Base-by-base conservation (phyloP, 2,888 invertebrate genomes). In the Hemicrepidius hirtus region DNA sequence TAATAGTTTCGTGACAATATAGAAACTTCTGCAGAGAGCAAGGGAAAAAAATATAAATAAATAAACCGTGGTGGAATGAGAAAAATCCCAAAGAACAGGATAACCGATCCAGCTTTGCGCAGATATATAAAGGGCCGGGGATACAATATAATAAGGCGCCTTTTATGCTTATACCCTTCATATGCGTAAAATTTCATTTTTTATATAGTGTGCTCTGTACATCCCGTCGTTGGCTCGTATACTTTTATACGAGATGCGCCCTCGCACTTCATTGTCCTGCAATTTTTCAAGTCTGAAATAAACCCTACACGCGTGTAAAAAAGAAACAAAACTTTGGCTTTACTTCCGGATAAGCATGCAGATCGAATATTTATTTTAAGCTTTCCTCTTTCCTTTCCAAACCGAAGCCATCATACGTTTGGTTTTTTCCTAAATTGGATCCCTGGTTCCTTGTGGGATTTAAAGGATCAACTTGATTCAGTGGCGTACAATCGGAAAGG, bases 81-180 rank as follows among this genome's bases (percentile, higher is more conserved):
- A 20, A 46, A 16, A 18, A 4, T 2, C 13, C 18, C 18, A 4
- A 40, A 16, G 16, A 46, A 18, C 46, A 46, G 18, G 46, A 46
- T 46, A 70, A 53, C 37, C 70, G 70, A 70, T 64, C 32, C 68
- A 40, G 57, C 70, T 64, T 71, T 71, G 46, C 66, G 46, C 59
- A 55, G 64, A 60, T 44, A 37, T 60, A 66, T 72, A 68, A 68
- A 74, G 63, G 63, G 65, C 50, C 50, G 46, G 62, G 32, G 46
- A 63, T 60, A 65, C 64, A 60, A 71, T 68, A 74, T 74, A 74
- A 71, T 74, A 64, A 68, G 70, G 63, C 70, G 62, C 18, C 74
- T 71, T 74, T 74, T 74, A 74, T 67, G 71, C 66, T 74, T 63
- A 71, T 71, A 71, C 37, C 71, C 68, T 63, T 68, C 67, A 71